Base-by-base conservation (phyloP, 2,113 vertebrate genomes). In the Dasyprocta punctata region DNA sequence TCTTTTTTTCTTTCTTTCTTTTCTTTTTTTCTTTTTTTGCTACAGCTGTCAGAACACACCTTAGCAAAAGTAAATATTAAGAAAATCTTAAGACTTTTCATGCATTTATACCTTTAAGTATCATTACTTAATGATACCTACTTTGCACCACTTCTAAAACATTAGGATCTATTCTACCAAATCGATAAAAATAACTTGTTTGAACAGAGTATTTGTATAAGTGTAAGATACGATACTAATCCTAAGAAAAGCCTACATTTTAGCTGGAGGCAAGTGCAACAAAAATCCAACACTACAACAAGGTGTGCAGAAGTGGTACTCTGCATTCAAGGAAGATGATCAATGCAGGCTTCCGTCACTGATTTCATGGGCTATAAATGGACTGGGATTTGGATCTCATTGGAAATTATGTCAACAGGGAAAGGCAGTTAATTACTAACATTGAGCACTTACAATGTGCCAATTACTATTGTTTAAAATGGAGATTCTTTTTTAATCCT, bases 31-130 rank as follows among this genome's bases (percentile, higher is more conserved):
- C n/a, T n/a, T n/a, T 89, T 77, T 71, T 14, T 90, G 33, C 60
- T 81, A n/a, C 24, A 71, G 17, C 7, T 78, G 6, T 77, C 52
- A 90, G 60, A 95, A 84, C 16, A 84, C 49, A 89, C 36, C 52
- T 91, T 38, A 67, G 16, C 52, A 88, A 52, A 56, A 90, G 88
- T 30, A 92, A 86, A 7, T 86, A 90, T 49, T 47, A 63, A 24
- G 26, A 33, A 19, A 52, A 80, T 52, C 49, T 61, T 67, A 71
- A 69, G n/a, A 41, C 67, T 80, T 91, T 87, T 77, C 26, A 36
- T 75, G 94, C 52, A 95, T 67, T 88, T 92, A 78, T 69, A 56
- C 13, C 33, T 85, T 78, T 65, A 90, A 85, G 30, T 30, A 77
- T 67, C 33, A 17, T 52, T 78, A 33, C 11, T 41, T 75, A 44